Evolutionary conservation across 2,888 invertebrate genomes (phyloP).

Genomic region (Lochmaea crataegi): DNA sequence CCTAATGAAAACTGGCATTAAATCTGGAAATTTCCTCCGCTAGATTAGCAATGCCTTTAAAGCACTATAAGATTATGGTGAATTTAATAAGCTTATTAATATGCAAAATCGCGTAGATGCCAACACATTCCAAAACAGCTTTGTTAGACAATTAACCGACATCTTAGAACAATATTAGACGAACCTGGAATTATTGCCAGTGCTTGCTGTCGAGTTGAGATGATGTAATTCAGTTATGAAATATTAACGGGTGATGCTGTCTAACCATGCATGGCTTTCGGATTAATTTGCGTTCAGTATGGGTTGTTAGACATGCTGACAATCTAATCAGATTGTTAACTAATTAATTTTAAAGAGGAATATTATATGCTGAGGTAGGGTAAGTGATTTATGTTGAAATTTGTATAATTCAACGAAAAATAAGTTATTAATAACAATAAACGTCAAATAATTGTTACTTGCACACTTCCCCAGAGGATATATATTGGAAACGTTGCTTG

Average conservation of each 20-base stretch:
- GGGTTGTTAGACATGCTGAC: constrained; percentile 1
- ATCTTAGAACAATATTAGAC: constrained; percentile 63
- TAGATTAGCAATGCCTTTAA: constrained; percentile 53
- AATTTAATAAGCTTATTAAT: constrained; percentile 61
- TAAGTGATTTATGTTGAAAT: too few species aligned
- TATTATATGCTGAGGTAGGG: too few species aligned
- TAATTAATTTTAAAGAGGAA: constrained; percentile 17
- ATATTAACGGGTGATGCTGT: constrained; percentile 58
- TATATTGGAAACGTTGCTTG: too few species aligned
- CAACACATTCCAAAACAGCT: constrained; percentile 57
- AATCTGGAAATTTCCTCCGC: constrained; percentile 29
- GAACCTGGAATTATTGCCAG: constrained; percentile 50
- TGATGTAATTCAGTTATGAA: constrained; percentile 62
- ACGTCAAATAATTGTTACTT: too few species aligned
- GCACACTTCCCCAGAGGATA: too few species aligned
- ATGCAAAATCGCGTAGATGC: constrained; percentile 56
- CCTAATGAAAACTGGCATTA: constrained; percentile 35
- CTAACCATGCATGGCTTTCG: constrained; percentile 43
- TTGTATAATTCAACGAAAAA: too few species aligned
- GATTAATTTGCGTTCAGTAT: constrained; percentile 27
- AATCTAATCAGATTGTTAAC: constrained; percentile 13
- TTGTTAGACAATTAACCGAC: constrained; percentile 62
- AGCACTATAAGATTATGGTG: constrained; percentile 57
- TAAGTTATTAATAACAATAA: too few species aligned
- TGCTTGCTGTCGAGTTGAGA: constrained; percentile 47